Base-by-base conservation (phyloP, 2,888 invertebrate species). In the Apodemia mormo region DNA sequence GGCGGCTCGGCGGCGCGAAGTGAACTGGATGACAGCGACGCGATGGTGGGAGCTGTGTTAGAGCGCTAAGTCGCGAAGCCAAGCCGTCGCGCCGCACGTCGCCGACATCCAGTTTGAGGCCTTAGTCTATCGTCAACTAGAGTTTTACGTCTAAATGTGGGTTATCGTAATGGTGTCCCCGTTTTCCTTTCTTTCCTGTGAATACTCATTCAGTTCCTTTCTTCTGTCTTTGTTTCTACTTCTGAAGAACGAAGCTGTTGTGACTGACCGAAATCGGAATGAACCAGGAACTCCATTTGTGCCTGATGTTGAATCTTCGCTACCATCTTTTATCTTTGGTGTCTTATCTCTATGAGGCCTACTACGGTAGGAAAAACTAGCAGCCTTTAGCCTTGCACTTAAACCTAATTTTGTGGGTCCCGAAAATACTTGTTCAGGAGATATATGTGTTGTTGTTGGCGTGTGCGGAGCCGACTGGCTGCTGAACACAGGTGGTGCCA, bases 391-490 rank as follows among this genome's bases (percentile, higher is more conserved):
- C 40, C 89, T 76, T 0, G 90, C 88, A 7, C 87, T 81, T 65
- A 86, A 76, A 2, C 88, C 87, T 52, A 82, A 72, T 67, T 85
- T 86, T 14, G 71, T 65, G 49, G 69, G n/a, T 68, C 66, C 77
- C 85, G 87, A 43, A 83, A 74, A 52, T 84, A 81, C 45, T 90
- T 90, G 76, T 92, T 92, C 68, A 92, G 90, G 88, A 92, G 92
- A 73, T 92, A 69, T 65, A 76, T 86, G 87, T 33, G 84, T 73
- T 49, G 85, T 81, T 40, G 91, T 90, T 75, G 92, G 92, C 67
- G 92, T 91, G 88, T 93, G 92, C 72, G 92, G 92, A 68, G 92
- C 92, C 2, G 92, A 92, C 73, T 83, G 75, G 70, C 85, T 86
- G 73, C 77, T 73, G 12, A 77, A 71, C 40, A 77, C 74, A 61